These are phyloP conservation scores for Takifugu rubripes DNA, from an alignment of 2,797 vertebrate species.

Conservation along the genomic window DNA sequence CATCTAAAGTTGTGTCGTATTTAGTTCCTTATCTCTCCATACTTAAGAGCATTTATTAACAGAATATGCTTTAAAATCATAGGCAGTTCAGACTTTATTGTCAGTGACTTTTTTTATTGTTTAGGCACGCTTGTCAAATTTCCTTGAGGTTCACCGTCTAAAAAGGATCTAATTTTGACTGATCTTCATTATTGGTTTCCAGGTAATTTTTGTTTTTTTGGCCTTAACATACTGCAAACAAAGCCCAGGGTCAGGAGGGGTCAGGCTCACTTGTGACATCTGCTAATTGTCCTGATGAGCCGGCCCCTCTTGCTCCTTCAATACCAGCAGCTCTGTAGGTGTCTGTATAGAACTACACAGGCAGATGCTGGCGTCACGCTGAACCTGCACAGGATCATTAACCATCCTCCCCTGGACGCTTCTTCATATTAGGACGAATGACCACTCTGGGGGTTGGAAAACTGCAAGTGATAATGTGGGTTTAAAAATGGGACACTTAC, in stretches of 20 bases:
- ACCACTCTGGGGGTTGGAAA: slow-evolving; percentile 11
- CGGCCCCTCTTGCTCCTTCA: slow-evolving; percentile 43
- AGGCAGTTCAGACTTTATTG: no score
- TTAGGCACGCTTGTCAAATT: no score
- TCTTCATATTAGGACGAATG: neutral
- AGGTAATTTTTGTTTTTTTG: neutral
- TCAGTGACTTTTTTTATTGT: no score
- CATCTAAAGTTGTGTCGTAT: no score
- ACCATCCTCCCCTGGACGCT: slow-evolving; percentile 12
- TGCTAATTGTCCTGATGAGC: slow-evolving; percentile 77
- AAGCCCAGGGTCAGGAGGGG: slow-evolving; percentile 68
- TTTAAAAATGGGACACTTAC: slow-evolving; percentile 38
- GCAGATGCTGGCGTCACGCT: slow-evolving; percentile 60
- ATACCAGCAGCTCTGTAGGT: slow-evolving; percentile 55
- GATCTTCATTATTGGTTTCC: no score
- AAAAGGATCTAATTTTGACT: no score
- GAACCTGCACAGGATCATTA: slow-evolving; percentile 43
- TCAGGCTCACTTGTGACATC: slow-evolving; percentile 69
- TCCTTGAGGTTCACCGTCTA: no score
- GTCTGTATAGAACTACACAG: slow-evolving; percentile 34
- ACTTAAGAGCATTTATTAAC: no score
- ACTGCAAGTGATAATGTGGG: slow-evolving; percentile 36
- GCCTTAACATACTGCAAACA: slow-evolving; percentile 21
- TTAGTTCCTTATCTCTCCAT: no score
- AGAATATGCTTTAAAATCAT: no score